Conservation (phyloP, 2,113 vertebrate genomes). For the Diadophis punctatus region DNA sequence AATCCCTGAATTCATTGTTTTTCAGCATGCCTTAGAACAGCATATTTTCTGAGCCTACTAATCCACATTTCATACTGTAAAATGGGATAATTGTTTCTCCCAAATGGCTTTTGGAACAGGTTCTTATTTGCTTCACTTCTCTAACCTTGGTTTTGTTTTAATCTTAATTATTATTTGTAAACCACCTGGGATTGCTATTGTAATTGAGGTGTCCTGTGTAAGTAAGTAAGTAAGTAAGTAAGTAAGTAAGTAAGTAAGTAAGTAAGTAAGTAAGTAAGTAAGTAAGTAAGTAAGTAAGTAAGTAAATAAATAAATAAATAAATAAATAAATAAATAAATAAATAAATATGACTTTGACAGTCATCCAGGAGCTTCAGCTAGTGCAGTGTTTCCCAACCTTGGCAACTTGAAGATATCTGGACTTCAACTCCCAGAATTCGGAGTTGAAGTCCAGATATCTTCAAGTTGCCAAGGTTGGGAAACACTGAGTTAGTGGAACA, state of each 20-base stretch:
- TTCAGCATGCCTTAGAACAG: neutral
- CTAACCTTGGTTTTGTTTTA: neutral
- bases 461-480: too few species aligned
- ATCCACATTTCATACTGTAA: neutral
- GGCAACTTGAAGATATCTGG: too few species aligned
- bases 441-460: too few species aligned
- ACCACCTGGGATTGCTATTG: neutral
- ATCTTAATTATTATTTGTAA: neutral
- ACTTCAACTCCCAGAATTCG: too few species aligned
- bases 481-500: neutral
- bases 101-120: neutral
- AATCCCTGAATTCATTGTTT: neutral
- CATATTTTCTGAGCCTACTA: neutral
- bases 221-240: too few species aligned
- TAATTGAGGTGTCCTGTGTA: neutral
- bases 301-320: too few species aligned
- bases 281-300: too few species aligned
- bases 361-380: neutral
- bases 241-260: too few species aligned
- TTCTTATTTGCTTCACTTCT: neutral
- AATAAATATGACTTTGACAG: neutral
- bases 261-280: too few species aligned
- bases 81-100: neutral
- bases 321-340: neutral
- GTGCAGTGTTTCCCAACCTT: too few species aligned